phyloP scores from a whole-genome alignment of 2,888 invertebrate species.

The Tachina grossa region DNA sequence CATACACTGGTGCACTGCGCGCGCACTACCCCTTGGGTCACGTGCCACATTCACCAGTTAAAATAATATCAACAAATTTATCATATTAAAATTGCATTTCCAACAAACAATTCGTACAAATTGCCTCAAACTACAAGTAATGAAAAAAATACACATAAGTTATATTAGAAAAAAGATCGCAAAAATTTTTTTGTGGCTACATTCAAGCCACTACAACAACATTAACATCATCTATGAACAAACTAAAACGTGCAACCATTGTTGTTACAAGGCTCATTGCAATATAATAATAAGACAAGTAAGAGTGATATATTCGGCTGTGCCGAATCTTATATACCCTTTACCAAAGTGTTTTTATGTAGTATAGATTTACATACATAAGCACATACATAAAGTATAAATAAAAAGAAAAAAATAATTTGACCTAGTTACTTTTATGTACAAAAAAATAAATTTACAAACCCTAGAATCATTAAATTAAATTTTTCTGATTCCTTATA shows the following conservation, averaged over 20 bases:
- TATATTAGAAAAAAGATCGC: background rate
- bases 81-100: slow-evolving; percentile 13
- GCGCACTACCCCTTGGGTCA: slow-evolving; percentile 1
- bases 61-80: slow-evolving; percentile 24
- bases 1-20: too few species aligned
- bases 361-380: too few species aligned
- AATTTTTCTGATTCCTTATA: too few species aligned
- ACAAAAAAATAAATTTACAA: too few species aligned
- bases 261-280: slow-evolving; percentile 56
- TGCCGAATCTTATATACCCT: too few species aligned
- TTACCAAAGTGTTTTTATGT: too few species aligned
- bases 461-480: too few species aligned
- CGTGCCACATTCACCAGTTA: slow-evolving; percentile 3
- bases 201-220: background rate
- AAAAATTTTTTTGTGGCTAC: slow-evolving; percentile 9
- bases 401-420: too few species aligned
- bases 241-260: slow-evolving; percentile 47
- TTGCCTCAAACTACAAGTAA: background rate
- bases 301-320: too few species aligned
- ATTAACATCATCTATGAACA: background rate
- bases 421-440: too few species aligned
- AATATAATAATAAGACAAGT: slow-evolving; percentile 59
- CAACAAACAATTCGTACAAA: background rate
- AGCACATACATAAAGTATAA: too few species aligned
- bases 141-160: background rate